Conservation (phyloP, 2,888 invertebrate genomes). For the Drosophila mercatorum region DNA sequence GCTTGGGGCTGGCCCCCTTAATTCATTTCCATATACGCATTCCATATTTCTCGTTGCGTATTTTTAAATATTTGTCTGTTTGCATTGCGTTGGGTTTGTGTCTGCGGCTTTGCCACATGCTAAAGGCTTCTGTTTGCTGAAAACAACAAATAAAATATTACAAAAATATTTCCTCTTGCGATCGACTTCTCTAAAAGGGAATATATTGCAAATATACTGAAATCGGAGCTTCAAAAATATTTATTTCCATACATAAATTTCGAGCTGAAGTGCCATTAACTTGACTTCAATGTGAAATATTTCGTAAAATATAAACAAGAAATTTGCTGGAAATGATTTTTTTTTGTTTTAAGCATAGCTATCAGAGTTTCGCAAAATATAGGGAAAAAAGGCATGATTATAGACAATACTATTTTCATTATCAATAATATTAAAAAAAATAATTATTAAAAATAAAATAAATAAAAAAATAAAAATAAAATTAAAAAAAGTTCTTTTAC, state of each 20-base stretch:
- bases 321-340: neutral
- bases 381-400: neutral
- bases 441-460: too few species aligned
- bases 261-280: neutral
- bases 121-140: slow-evolving; percentile 4
- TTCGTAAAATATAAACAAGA: neutral
- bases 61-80: slow-evolving; percentile 62
- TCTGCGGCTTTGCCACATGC: neutral
- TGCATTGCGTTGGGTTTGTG: slow-evolving; percentile 22
- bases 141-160: neutral
- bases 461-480: too few species aligned
- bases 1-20: slow-evolving; percentile 21
- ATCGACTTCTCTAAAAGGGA: neutral
- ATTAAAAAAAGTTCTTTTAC: too few species aligned
- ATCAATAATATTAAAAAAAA: too few species aligned
- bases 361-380: neutral
- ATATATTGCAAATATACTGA: neutral
- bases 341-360: neutral
- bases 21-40: slow-evolving; percentile 78
- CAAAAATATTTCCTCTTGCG: neutral
- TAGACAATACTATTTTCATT: too few species aligned
- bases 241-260: neutral
- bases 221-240: slow-evolving; percentile 6
- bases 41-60: slow-evolving; percentile 56
- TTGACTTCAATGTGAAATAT: neutral